Evolutionary conservation across 1,140 invertebrate species (phyloP), one percentile per base, ranked within the genome.

Genomic region (Brachionus angularis): DNA sequence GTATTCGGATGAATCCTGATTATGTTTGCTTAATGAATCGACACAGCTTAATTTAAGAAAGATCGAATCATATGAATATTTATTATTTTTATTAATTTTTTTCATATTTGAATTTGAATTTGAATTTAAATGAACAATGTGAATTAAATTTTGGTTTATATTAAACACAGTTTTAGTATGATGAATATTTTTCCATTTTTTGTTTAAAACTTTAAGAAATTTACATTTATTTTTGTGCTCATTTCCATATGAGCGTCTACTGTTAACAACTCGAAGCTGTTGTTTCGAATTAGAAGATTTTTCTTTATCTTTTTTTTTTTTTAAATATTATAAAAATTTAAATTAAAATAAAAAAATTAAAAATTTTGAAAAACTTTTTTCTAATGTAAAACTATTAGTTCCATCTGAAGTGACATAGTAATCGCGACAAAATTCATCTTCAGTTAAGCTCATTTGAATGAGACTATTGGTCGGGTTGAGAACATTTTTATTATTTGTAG

Each of bases 131-230:
- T 42, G 39, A 7, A 42, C 39, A 7, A 58, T 42, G 36, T 58
- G 33, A 7, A 58, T 21, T 39, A 58, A 23, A 39, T 58, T 58
- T 4, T 31, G 27, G 27, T 39, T 18, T 7, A 8, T 25, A 21
- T 58, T 58, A 21, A 39, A 27, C 33, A 58, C 34, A 58, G 18
- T 36, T 46, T 27, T 67, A 18, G 29, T 67, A 34, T 67, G 39
- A 46, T 47, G 12, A 18, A 67, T 34, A 67, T 46, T 67, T 21
- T 31, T 31, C 62, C 62, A 67, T 12, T 67, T 67, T 67, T 67
- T 67, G 25, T 47, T 67, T 10, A 67, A 50, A 14, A 46, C 14
- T 33, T 50, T 46, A 1, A 42, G 62, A 67, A 67, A 67, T 16
- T 33, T 46, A 25, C 62, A 67, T 21, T 55, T 55, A 55, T 55